These are phyloP conservation scores for Tipula helvola DNA, from an alignment of 2,888 invertebrate species.

Conservation along the genomic window DNA sequence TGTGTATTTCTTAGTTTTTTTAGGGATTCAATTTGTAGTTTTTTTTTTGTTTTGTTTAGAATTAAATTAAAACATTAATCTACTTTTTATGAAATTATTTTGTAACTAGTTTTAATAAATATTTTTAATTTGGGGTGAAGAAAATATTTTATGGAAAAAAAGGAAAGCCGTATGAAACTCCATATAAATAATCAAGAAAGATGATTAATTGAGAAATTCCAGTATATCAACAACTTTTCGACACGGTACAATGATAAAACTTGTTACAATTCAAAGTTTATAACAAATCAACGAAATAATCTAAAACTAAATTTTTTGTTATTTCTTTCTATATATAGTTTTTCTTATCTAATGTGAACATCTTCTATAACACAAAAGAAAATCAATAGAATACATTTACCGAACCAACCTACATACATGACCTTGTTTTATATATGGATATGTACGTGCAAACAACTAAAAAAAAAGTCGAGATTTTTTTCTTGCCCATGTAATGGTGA, in stretches of 20 bases:
- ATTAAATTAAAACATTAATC: too few species aligned
- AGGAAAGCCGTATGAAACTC: too few species aligned
- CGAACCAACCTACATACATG: not conserved
- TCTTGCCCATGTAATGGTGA: not conserved
- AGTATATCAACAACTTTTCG: not conserved
- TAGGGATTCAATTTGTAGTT: not conserved
- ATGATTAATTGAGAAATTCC: not conserved
- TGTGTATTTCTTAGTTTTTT: not conserved
- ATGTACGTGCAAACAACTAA: not conserved
- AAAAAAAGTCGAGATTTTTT: not conserved
- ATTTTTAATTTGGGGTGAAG: too few species aligned
- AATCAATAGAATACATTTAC: not conserved
- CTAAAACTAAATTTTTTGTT: not conserved
- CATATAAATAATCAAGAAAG: too few species aligned
- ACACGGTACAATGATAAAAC: not conserved
- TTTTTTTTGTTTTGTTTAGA: too few species aligned
- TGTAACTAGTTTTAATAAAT: too few species aligned
- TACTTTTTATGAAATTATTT: too few species aligned
- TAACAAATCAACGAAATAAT: not conserved
- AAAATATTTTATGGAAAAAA: too few species aligned
- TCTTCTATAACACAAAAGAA: not conserved
- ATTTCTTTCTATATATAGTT: too few species aligned
- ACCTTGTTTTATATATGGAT: not conserved
- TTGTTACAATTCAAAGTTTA: not conserved
- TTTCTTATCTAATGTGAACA: not conserved